Conservation (phyloP, 2,888 invertebrate genomes). For the Acleris cristana region DNA sequence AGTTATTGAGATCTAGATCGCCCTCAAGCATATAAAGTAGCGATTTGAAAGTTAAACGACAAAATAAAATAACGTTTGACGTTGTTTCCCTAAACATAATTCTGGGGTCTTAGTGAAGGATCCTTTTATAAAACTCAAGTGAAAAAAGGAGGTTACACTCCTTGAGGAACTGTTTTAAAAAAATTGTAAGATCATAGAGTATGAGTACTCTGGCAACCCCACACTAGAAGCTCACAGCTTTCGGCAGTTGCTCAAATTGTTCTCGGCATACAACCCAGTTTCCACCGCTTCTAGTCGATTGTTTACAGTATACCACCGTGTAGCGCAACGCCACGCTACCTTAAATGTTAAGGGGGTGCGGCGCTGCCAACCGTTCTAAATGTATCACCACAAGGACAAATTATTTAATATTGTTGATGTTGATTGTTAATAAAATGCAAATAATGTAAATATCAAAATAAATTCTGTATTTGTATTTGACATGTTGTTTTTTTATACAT, state of each 20-base stretch:
- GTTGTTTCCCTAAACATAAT: too few relatives aligned
- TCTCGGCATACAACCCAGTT: slow-evolving; percentile 60
- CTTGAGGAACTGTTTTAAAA: too few relatives aligned
- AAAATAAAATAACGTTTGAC: too few relatives aligned
- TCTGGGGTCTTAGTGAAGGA: too few relatives aligned
- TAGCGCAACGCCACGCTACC: slow-evolving; percentile 21
- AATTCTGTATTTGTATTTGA: slow-evolving; percentile 89
- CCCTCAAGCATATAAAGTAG: too few relatives aligned
- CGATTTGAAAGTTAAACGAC: too few relatives aligned
- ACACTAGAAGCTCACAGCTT: slow-evolving; percentile 77
- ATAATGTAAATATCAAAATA: slow-evolving; percentile 89
- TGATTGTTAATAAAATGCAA: slow-evolving; percentile 91
- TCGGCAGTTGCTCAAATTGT: slow-evolving; percentile 76
- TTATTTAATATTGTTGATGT: slow-evolving; percentile 90
- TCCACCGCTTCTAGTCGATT: slow-evolving; percentile 75
- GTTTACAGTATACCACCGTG: slow-evolving; percentile 66
- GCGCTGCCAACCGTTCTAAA: slow-evolving; percentile 75
- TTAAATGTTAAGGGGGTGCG: slow-evolving; percentile 55
- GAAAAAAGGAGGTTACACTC: too few relatives aligned
- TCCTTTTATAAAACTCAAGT: too few relatives aligned
- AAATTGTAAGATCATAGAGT: background rate
- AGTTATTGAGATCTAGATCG: too few relatives aligned
- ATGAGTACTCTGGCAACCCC: slow-evolving; percentile 62
- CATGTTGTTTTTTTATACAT: slow-evolving; percentile 60
- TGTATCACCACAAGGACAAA: slow-evolving; percentile 81